A percentile compares a stretch with the other conserved stretches of the same genome.
Conservation (phyloP, 2,797 vertebrate genomes). For the Hydrolagus colliei region DNA sequence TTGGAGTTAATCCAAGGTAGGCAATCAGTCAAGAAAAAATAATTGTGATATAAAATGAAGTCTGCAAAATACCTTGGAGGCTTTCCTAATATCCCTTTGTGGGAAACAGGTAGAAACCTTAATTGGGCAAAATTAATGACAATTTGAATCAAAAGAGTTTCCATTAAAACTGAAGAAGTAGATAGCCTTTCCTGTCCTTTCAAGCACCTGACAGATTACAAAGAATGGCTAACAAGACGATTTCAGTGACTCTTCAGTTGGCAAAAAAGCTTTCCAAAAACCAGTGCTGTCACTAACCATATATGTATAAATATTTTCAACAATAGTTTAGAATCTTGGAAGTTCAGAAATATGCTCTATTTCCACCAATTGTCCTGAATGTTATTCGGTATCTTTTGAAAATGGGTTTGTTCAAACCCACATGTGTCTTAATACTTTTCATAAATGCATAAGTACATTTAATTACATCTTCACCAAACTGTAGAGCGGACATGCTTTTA, state of each 20-base stretch:
- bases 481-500: constrained; percentile 19
- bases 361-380: neutral
- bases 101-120: too few relatives aligned
- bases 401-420: neutral
- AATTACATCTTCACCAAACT: constrained; percentile 21
- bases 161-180: too few relatives aligned
- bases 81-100: too few relatives aligned
- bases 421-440: neutral
- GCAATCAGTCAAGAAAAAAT: too few relatives aligned
- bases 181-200: too few relatives aligned
- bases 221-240: too few relatives aligned
- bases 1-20: too few relatives aligned
- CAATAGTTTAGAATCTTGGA: neutral
- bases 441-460: neutral
- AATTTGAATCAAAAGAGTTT: too few relatives aligned
- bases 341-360: neutral
- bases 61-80: too few relatives aligned
- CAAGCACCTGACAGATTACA: too few relatives aligned
- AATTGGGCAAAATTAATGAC: too few relatives aligned
- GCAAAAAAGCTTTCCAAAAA: neutral
- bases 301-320: neutral
- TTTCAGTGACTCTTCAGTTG: neutral
- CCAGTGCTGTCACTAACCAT: neutral
- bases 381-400: neutral
- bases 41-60: too few relatives aligned